Conservation (phyloP, 1,140 invertebrate genomes). For the Bombus waltoni region DNA sequence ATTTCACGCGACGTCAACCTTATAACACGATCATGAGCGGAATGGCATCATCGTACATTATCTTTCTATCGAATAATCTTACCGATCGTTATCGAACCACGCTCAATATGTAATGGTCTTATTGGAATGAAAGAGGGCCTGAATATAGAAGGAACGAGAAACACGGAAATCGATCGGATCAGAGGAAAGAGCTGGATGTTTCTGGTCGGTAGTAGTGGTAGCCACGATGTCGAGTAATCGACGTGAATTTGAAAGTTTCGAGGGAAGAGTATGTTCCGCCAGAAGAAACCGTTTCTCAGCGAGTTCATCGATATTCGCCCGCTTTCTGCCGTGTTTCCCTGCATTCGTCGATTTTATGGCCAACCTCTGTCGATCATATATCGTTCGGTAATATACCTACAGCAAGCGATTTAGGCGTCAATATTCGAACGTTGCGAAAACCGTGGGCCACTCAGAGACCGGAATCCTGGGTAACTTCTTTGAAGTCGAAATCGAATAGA, state of each 20-base stretch:
- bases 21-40: no score
- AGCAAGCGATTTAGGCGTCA: background rate
- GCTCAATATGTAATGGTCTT: background rate
- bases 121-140: background rate
- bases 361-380: conserved; percentile 21
- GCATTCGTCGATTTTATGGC: conserved; percentile 11
- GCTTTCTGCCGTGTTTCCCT: background rate
- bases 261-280: no score
- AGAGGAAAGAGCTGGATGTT: background rate
- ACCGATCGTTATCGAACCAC: background rate
- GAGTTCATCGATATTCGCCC: conserved; percentile 16
- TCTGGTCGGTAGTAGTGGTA: background rate
- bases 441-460: background rate
- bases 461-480: background rate
- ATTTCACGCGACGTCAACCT: no score
- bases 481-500: no score
- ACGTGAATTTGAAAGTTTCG: conserved; percentile 9
- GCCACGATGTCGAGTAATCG: background rate
- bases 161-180: background rate
- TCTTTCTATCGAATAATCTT: background rate
- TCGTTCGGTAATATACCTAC: background rate
- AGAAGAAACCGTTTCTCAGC: background rate
- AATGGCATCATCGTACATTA: no score
- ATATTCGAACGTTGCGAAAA: background rate
- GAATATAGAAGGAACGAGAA: background rate